Conservation (phyloP, 2,113 vertebrate genomes). For the Ibidorhyncha struthersii region DNA sequence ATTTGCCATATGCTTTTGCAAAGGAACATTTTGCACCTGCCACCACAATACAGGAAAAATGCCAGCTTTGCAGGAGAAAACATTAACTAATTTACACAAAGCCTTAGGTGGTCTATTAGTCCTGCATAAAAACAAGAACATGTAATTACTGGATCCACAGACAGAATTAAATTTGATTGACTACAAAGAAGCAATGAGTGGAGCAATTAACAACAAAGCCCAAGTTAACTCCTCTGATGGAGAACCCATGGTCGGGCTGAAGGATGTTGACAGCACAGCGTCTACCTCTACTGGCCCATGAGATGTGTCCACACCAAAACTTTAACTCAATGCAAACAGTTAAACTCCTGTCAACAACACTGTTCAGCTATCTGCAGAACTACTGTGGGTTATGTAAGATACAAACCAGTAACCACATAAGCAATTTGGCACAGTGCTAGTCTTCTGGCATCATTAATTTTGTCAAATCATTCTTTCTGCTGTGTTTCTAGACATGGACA, state of each 20-base stretch:
- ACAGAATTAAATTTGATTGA: slow-evolving; percentile 42
- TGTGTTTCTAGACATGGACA: background rate
- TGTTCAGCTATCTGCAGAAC: background rate
- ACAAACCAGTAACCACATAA: background rate
- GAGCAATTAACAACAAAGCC: slow-evolving; percentile 32
- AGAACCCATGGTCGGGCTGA: background rate
- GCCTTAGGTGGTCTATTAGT: slow-evolving; percentile 63
- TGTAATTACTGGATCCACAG: slow-evolving; percentile 31
- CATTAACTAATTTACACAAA: slow-evolving; percentile 51
- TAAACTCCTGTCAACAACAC: background rate
- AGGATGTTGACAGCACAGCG: background rate
- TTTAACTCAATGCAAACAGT: background rate
- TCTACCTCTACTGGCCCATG: background rate
- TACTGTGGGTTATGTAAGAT: background rate
- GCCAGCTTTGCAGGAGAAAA: slow-evolving; percentile 28
- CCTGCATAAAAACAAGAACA: background rate
- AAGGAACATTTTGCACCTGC: slow-evolving; percentile 31
- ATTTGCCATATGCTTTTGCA: slow-evolving; percentile 13
- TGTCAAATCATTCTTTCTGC: background rate
- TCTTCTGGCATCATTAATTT: background rate
- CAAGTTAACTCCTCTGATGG: background rate
- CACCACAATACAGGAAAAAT: background rate
- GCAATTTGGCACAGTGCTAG: background rate
- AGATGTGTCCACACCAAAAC: background rate
- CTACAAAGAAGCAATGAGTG: slow-evolving; percentile 5